Conservation (phyloP, 2,113 vertebrate species). For the Gallinago undulata region DNA sequence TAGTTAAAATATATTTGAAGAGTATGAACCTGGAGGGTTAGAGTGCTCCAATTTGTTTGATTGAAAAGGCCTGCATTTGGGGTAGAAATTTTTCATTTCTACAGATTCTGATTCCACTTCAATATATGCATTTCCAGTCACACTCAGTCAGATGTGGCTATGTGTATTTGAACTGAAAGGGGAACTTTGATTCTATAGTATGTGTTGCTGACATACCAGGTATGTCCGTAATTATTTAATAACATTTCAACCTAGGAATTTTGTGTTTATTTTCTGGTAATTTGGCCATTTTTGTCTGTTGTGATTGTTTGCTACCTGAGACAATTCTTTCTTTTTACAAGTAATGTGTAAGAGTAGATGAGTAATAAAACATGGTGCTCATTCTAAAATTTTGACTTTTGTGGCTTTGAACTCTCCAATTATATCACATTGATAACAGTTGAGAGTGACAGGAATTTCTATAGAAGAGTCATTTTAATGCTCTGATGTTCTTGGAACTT, state of each 20-base stretch:
- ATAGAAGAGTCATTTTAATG: background rate
- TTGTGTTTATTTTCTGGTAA: background rate
- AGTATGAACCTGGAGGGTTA: background rate
- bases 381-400: background rate
- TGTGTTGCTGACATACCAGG: background rate
- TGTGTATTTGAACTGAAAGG: background rate
- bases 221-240: background rate
- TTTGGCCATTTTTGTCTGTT: background rate
- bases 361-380: background rate
- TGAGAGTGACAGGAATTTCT: background rate
- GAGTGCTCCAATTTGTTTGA: background rate
- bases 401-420: background rate
- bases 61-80: background rate
- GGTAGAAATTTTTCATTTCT: background rate
- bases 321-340: background rate
- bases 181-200: background rate
- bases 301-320: background rate
- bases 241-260: background rate
- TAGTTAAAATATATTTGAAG: background rate
- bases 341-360: background rate
- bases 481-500: background rate
- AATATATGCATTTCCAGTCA: rapidly evolving
- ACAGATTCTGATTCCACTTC: background rate
- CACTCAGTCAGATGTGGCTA: background rate
- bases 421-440: background rate